Base-by-base conservation (phyloP, 2,797 vertebrate species). In the Sandelia bainsii region DNA sequence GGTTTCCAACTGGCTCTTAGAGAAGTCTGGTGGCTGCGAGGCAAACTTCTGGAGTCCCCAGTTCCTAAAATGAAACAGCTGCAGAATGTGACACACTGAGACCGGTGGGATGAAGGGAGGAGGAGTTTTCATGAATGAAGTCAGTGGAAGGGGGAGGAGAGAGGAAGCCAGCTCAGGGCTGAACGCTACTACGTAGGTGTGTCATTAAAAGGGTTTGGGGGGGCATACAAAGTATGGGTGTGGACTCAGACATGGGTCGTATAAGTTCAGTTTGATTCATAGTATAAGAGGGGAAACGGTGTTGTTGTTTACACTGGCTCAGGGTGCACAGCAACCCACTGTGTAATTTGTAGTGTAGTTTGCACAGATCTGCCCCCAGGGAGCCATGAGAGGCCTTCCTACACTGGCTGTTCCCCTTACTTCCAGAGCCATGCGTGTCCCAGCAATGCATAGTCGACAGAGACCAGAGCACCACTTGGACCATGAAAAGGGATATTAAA, bases 1-100 rank as follows among this genome's bases (percentile, higher is more conserved):
- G 81, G 88, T 90, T 94, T 89, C 90, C 89, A 85, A 87, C 91
- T 94, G 88, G 93, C 93, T 93, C 93, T 84, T 92, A 91, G 82
- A 86, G 84, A 87, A 86, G 91, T 90, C 90, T 91, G 87, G 87
- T 91, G 87, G 91, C 90, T 92, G 91, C 75, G 60, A 90, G 92
- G 90, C 90, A 95, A 91, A 92, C 90, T 89, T 93, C 93, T 93
- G 91, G 82, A 95, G 89, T 86, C 88, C 84, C 75, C 77, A 79
- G 84, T 91, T 89, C 92, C 91, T 94, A 94, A 95, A 95, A 95
- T 94, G 93, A 96, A 92, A 75, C 93, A 93, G 93, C 94, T 95
- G 93, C 91, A 90, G 85, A 90, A 87, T 85, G 87, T 89, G 91
- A 92, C 87, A 90, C 69, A 65, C 59, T 80, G 81, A 69, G 82